phyloP scores from a whole-genome alignment of 2,797 vertebrate species.

The Melanogrammus aeglefinus region DNA sequence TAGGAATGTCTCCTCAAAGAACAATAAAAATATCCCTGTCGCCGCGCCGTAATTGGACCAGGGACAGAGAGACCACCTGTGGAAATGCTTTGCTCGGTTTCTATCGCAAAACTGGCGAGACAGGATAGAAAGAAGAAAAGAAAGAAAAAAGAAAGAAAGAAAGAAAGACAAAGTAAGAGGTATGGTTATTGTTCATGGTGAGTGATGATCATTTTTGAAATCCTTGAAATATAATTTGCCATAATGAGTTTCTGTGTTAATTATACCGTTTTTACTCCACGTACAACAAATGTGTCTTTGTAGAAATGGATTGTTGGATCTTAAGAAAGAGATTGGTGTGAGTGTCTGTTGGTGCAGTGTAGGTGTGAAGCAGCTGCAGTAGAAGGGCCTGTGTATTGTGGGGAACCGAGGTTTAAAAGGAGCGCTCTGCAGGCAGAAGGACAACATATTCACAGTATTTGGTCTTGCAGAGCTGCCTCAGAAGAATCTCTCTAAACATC shows the following conservation, averaged over 20 bases:
- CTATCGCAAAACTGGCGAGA: conserved; percentile 58
- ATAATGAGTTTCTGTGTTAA: neutral
- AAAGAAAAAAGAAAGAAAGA: conserved; percentile 31
- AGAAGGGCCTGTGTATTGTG: neutral
- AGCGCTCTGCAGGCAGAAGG: neutral
- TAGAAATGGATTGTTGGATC: neutral
- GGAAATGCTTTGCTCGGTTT: conserved; percentile 62
- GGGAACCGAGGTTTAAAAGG: neutral
- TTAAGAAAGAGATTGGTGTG: neutral
- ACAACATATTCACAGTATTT: neutral
- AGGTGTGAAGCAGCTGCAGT: neutral
- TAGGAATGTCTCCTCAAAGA: conserved; percentile 66
- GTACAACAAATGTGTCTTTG: neutral
- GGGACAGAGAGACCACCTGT: conserved; percentile 67
- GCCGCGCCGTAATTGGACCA: conserved; percentile 69
- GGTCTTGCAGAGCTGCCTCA: neutral
- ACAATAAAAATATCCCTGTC: conserved; percentile 65
- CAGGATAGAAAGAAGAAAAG: conserved; percentile 44
- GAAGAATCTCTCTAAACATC: conserved; percentile 1
- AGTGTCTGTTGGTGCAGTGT: neutral
- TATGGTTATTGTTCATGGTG: conserved; percentile 22
- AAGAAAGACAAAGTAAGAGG: conserved; percentile 31
- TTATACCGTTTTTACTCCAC: neutral
- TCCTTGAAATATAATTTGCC: neutral
- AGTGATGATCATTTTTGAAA: conserved; percentile 9